Percentiles rank a stretch among this genome's conserved stretches.
Conservation (phyloP, 2,888 invertebrate genomes). For the Boloria euphrosyne region DNA sequence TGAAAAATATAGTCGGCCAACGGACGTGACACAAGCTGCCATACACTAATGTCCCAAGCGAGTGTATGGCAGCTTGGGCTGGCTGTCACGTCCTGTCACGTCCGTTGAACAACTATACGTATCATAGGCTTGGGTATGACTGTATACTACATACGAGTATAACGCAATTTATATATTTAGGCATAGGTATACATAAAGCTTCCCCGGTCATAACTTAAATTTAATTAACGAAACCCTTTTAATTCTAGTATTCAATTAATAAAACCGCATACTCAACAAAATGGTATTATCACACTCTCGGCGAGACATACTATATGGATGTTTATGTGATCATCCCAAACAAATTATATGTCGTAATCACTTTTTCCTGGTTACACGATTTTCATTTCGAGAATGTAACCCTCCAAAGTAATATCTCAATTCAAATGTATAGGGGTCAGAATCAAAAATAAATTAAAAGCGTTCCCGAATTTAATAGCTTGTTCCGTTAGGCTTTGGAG, state of each 20-base stretch:
- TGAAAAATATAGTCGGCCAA: no score
- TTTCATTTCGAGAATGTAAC: slow-evolving; percentile 1
- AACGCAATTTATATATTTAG: background rate
- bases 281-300: slow-evolving; percentile 10
- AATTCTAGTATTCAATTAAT: slow-evolving; percentile 21
- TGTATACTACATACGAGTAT: no score
- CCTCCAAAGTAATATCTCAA: slow-evolving; percentile 21
- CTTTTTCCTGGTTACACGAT: background rate
- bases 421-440: slow-evolving; percentile 34
- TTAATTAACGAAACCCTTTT: slow-evolving; percentile 12
- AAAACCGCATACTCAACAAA: slow-evolving; percentile 7
- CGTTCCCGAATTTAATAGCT: slow-evolving; percentile 49
- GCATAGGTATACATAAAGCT: background rate
- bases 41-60: no score
- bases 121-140: no score
- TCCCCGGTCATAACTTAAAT: background rate
- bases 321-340: background rate
- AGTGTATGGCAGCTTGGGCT: no score
- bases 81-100: no score
- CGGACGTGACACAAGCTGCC: no score
- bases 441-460: slow-evolving; percentile 54
- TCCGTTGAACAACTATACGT: no score
- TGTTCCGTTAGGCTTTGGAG: slow-evolving; percentile 46
- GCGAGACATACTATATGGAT: slow-evolving; percentile 10
- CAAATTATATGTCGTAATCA: slow-evolving; percentile 2